Conservation (phyloP, 2,113 vertebrate genomes). For the Enhydra lutris region DNA sequence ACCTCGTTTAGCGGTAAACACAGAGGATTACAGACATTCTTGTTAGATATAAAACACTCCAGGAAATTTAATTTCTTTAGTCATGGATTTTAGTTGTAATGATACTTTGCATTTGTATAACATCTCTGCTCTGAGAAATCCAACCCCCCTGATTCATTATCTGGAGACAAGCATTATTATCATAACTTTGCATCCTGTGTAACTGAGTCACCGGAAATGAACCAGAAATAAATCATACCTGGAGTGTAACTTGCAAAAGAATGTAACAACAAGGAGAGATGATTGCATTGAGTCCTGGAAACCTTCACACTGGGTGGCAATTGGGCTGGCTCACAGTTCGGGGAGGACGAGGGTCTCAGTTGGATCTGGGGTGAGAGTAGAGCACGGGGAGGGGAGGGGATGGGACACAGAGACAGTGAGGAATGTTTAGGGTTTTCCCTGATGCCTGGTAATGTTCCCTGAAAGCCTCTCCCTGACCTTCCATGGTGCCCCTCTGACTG, state of each 20-base stretch:
- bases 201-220: constrained; percentile 71
- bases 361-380: background rate
- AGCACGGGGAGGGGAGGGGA: background rate
- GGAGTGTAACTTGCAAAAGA: constrained; percentile 35
- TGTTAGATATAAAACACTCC: constrained; percentile 72
- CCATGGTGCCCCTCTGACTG: background rate
- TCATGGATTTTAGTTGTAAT: constrained; percentile 69
- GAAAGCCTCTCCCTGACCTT: background rate
- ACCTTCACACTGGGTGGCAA: background rate
- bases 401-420: background rate
- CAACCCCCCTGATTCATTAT: constrained; percentile 63
- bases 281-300: background rate
- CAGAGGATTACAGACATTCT: constrained; percentile 75
- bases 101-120: constrained; percentile 60
- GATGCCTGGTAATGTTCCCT: background rate
- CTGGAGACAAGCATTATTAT: constrained; percentile 73
- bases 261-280: background rate
- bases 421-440: background rate
- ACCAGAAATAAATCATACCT: constrained; percentile 75
- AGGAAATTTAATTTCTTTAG: constrained; percentile 78
- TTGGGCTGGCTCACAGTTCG: background rate
- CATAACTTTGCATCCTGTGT: constrained; percentile 67
- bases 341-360: background rate
- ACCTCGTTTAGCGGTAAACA: constrained; percentile 73
- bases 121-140: constrained; percentile 63